Base-by-base conservation (phyloP, 2,113 vertebrate species). In the Neodontobutis hainanensis region DNA sequence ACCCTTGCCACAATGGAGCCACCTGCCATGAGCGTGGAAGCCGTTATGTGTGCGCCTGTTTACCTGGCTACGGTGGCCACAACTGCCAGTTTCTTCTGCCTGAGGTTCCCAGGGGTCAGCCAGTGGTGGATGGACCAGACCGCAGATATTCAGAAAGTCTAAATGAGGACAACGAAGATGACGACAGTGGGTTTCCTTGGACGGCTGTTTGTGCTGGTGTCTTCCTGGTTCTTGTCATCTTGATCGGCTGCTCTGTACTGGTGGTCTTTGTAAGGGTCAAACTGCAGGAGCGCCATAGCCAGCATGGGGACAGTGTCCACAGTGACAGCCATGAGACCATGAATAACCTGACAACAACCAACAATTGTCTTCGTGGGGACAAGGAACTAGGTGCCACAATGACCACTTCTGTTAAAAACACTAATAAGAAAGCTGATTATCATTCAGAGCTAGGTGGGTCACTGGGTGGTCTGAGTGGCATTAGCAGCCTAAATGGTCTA, bases 31-130 rank as follows among this genome's bases (percentile, higher is more conserved):
- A 99, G 57, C 90, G 95, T 11, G 94, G 91, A 50, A 91, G 90
- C 48, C 96, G 95, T 64, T 98, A 97, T 0, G 90, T 96, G 68
- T 99, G 97, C 0, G 95, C 97, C 73, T 99, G 97, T 0, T 92
- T 94, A 43, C 94, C 86, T 0, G 94, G 95, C 12, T 99, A 98
- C 0, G 97, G 96, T 0, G 97, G 97, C 7, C 94, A 92, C 77
- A 99, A 98, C 89, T 99, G 97, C 88, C 96, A 99, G 84, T 98
- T 98, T 50, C 87, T 98, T 78, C 92, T 99, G 53, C 96, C 97
- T 0, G 95, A 95, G 74, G 89, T 88, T 0, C 83, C 93, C 9
- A 90, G 65, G 8, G 93, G 89, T 56, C 93, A 94, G 0, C 86
- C 89, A 0, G 89, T 92, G 53, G 85, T 94, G 1, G 94, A 95